Evolutionary conservation across 2,113 vertebrate genomes (phyloP).

Genomic region (Setophaga coronata): DNA sequence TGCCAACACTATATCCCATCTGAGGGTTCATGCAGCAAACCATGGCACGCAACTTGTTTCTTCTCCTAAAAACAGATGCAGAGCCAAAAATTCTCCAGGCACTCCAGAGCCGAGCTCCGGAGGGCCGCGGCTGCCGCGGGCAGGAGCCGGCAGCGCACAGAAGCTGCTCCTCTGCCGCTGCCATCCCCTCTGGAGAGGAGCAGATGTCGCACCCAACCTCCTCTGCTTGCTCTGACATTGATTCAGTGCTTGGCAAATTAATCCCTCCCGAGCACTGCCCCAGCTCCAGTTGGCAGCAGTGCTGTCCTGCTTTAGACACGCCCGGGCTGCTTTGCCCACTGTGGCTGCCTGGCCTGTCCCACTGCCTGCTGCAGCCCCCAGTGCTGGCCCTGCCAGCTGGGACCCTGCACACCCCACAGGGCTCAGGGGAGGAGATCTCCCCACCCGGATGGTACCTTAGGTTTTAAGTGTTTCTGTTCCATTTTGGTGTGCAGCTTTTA

Average conservation of each 20-base stretch:
- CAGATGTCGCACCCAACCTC: background rate
- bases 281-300: background rate
- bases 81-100: background rate
- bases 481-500: background rate
- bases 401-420: background rate
- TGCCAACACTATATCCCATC: background rate
- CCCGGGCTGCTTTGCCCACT: background rate
- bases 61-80: background rate
- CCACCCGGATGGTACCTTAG: background rate
- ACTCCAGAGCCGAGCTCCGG: rapidly evolving
- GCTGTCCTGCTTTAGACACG: background rate
- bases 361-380: conserved; percentile 9
- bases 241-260: background rate
- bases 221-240: background rate
- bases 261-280: background rate
- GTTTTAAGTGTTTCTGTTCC: background rate
- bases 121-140: rapidly evolving
- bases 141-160: background rate
- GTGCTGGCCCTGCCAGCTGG: background rate
- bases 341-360: background rate
- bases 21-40: background rate
- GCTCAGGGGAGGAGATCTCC: background rate
- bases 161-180: background rate
- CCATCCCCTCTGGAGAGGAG: background rate
- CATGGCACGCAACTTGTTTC: background rate